These are phyloP conservation scores for Mactra quadrangularis DNA, from an alignment of 1,140 invertebrate genomes.

Conservation along the genomic window DNA sequence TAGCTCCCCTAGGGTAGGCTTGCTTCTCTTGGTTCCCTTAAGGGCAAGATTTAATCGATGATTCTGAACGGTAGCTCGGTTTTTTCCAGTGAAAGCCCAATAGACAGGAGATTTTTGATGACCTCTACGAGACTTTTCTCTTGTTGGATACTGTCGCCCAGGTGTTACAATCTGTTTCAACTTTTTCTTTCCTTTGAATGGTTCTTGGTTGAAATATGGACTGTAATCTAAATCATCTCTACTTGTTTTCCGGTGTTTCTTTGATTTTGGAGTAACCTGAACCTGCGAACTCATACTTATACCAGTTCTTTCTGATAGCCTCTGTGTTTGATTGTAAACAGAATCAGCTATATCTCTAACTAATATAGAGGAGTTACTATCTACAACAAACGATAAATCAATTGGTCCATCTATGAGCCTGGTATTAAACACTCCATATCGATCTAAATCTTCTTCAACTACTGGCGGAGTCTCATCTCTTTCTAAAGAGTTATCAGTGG, in stretches of 20 bases:
- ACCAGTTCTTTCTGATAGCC: no score
- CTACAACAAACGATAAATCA: constrained; percentile 38
- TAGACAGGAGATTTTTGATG: constrained; percentile 56
- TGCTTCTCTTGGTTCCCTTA: constrained; percentile 7
- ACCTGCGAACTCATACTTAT: background rate
- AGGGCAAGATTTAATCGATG: constrained; percentile 63
- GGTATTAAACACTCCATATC: constrained; percentile 58
- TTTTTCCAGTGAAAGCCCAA: constrained; percentile 71
- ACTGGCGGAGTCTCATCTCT: no score
- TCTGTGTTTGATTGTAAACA: constrained; percentile 17
- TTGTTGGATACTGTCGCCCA: background rate
- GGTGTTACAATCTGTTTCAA: constrained; percentile 48
- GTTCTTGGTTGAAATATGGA: background rate
- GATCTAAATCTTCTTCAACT: constrained; percentile 36
- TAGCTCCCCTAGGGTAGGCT: constrained; percentile 28
- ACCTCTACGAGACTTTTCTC: constrained; percentile 30
- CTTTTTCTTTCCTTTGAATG: constrained; percentile 20
- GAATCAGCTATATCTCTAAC: constrained; percentile 53
- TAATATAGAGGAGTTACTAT: constrained; percentile 46
- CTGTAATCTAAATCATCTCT: background rate
- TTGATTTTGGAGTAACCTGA: background rate
- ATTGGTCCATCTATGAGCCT: constrained; percentile 49
- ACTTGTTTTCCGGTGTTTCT: background rate
- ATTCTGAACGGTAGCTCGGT: constrained; percentile 67
- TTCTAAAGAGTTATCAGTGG: background rate